These are phyloP conservation scores for Epirrhoe alternata DNA, from an alignment of 2,888 invertebrate genomes.

Conservation along the genomic window DNA sequence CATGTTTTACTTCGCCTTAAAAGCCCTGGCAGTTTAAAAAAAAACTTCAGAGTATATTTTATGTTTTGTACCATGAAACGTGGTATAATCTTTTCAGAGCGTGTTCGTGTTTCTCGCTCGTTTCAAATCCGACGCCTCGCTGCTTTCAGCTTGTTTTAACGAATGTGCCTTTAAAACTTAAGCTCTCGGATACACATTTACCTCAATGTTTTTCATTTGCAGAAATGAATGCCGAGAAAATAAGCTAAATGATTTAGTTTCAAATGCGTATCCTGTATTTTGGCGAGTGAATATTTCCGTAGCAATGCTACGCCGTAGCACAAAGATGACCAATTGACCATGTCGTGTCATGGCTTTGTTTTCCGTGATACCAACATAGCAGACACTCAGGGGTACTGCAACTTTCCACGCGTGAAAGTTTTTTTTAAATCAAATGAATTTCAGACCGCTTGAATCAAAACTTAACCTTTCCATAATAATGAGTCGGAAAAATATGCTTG, in stretches of 20 bases:
- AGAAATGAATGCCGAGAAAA: neutral
- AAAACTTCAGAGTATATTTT: neutral
- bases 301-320: neutral
- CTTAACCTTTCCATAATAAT: too few relatives aligned
- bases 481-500: too few relatives aligned
- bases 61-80: slow-evolving; percentile 31
- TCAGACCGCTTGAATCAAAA: too few relatives aligned
- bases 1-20: neutral
- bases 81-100: slow-evolving; percentile 35
- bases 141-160: slow-evolving; percentile 54
- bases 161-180: slow-evolving; percentile 41
- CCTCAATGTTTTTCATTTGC: slow-evolving; percentile 12
- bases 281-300: neutral
- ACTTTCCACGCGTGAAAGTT: too few relatives aligned
- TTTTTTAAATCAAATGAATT: too few relatives aligned
- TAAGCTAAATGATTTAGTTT: neutral
- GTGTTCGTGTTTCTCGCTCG: slow-evolving; percentile 43
- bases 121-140: slow-evolving; percentile 54
- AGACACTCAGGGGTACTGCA: too few relatives aligned
- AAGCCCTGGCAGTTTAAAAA: neutral
- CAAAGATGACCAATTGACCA: neutral
- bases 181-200: slow-evolving; percentile 19
- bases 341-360: too few relatives aligned
- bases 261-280: neutral
- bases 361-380: too few relatives aligned